Conservation (phyloP, 1,140 invertebrate genomes). For the Trachymyrmex septentrionalis region DNA sequence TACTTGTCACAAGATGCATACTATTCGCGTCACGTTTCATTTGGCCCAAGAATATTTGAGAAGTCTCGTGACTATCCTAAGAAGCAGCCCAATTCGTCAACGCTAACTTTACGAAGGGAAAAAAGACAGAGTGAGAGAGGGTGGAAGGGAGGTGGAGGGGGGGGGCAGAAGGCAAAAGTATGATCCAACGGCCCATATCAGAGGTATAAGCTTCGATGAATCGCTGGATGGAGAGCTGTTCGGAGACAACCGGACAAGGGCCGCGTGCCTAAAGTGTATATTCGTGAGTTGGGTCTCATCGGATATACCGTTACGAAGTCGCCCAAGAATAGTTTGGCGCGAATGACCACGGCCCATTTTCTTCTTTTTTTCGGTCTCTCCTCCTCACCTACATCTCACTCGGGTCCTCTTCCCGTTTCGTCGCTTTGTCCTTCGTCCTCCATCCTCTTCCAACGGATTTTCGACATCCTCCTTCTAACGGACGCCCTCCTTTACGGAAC, state of each 20-base stretch:
- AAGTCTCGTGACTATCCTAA: conserved; percentile 60
- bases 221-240: conserved; percentile 56
- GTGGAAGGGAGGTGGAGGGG: too few relatives aligned
- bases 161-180: not conserved
- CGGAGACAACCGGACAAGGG: conserved; percentile 53
- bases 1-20: conserved; percentile 9
- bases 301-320: conserved; percentile 69
- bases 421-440: conserved; percentile 56
- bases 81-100: conserved; percentile 52
- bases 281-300: conserved; percentile 45
- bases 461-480: conserved; percentile 61
- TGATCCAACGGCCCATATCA: conserved; percentile 48
- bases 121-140: not conserved
- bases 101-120: not conserved
- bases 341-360: conserved; percentile 69
- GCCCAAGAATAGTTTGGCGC: conserved; percentile 72
- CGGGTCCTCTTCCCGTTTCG: conserved; percentile 24
- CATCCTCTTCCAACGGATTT: conserved; percentile 45
- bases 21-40: conserved; percentile 67
- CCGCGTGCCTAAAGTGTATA: conserved; percentile 52
- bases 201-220: conserved; percentile 31
- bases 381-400: conserved; percentile 68
- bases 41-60: conserved; percentile 59
- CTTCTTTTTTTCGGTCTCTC: conserved; percentile 30
- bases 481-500: conserved; percentile 41